Conservation (phyloP, 1,140 invertebrate genomes). For the Pseudomyrmex gracilis region DNA sequence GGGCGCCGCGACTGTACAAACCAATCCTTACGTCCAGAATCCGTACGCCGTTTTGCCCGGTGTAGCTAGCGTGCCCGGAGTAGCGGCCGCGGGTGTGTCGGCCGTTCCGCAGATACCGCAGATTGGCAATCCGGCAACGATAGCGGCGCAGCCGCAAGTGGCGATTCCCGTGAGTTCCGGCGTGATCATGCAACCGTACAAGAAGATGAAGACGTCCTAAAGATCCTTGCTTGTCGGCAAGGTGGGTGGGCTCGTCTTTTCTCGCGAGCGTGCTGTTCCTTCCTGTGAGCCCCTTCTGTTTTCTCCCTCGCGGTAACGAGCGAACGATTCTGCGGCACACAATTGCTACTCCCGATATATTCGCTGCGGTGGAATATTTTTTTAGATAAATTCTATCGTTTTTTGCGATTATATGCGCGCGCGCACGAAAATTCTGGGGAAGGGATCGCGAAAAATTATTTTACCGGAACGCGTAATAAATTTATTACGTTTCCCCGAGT, state of each 20-base stretch:
- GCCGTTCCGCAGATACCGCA: constrained; percentile 81
- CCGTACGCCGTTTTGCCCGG: constrained; percentile 81
- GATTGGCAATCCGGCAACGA: constrained; percentile 80
- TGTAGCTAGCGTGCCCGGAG: constrained; percentile 77
- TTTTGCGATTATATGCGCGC: constrained; percentile 13
- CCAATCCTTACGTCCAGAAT: constrained; percentile 81
- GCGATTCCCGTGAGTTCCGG: constrained; percentile 83
- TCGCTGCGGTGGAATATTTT: background rate
- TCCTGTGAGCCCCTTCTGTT: constrained; percentile 46
- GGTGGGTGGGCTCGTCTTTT: background rate
- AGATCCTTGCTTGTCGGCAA: constrained; percentile 46
- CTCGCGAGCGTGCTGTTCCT: constrained; percentile 55
- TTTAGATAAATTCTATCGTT: constrained; percentile 49
- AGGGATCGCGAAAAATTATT: background rate
- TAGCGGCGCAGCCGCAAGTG: constrained; percentile 82
- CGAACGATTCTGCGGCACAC: constrained; percentile 6
- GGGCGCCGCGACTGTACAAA: constrained; percentile 82
- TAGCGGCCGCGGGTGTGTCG: constrained; percentile 77
- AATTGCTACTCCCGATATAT: too few species aligned
- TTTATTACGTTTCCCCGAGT: background rate
- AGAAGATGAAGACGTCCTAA: constrained; percentile 95
- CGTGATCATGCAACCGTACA: constrained; percentile 92
- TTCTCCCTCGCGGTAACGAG: constrained; percentile 59
- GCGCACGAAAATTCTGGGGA: too few species aligned
- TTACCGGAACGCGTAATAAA: constrained; percentile 1